Conservation (phyloP, 2,797 vertebrate species). For the Acropternis orthonyx region DNA sequence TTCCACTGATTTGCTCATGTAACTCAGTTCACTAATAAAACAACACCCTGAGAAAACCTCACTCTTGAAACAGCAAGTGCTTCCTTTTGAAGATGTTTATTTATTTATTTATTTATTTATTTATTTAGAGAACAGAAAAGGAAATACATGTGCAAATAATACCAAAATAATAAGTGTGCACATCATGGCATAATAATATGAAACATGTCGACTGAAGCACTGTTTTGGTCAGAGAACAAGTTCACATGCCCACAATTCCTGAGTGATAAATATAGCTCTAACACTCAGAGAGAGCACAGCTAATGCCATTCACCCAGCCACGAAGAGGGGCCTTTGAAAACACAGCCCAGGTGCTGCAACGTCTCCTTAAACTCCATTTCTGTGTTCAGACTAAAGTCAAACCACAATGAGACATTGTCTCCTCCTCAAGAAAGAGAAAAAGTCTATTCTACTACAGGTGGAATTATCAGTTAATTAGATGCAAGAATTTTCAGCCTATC, state of each 20-base stretch:
- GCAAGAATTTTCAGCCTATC: background rate
- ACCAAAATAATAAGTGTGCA: background rate
- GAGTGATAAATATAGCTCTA: conserved; percentile 26
- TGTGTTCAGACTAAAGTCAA: background rate
- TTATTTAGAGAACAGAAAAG: background rate
- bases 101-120: background rate
- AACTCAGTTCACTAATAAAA: background rate
- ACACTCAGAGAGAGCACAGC: background rate
- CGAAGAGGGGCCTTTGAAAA: background rate
- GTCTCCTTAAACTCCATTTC: background rate
- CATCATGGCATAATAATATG: background rate
- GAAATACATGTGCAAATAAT: background rate
- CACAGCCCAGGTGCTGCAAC: rapidly evolving
- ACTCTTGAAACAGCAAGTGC: background rate
- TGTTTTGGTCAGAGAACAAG: background rate
- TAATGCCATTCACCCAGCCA: background rate
- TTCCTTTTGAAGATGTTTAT: background rate
- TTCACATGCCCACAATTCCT: conserved; percentile 1
- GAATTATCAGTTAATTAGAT: background rate
- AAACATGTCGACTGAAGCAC: background rate
- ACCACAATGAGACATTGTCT: background rate
- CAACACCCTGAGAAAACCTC: background rate
- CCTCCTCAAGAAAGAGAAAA: rapidly evolving
- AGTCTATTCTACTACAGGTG: background rate
- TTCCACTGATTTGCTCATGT: conserved; percentile 12